Evolutionary conservation across 2,888 invertebrate genomes (phyloP), one percentile per base, ranked within the genome.

Genomic region (Bruchidius siliquastri): DNA sequence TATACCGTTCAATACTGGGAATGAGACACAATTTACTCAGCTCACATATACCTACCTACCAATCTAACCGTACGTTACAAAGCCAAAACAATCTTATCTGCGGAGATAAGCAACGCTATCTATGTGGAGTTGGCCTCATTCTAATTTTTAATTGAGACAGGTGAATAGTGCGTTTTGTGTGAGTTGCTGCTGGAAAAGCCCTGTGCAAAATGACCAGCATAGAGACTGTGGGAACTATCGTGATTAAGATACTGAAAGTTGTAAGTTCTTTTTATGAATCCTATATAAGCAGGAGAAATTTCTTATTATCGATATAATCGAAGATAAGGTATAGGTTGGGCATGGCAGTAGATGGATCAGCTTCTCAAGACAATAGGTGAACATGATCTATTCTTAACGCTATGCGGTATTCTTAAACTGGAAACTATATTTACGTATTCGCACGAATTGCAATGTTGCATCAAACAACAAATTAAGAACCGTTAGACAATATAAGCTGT

Each of bases 221-320:
- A 75, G 92, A 93, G 85, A 94, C 93, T 70, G 92, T 95, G 80
- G 95, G 92, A 77, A 92, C 94, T 74, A 92, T 95, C 76, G 91
- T 94, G 85, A 90, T 95, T 82, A 95, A 95, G 89, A 87, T 92
- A 75, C 88, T 95, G 74, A 96, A 95, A 89, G 87, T 95, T 90
- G 95, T 95, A 88, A 92, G 92, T 89, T 84, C 66, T 20, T n/a
- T n/a, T n/a, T n/a, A 20, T 67, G 8, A 26, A 26, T 26, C 26
- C 13, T 49, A 13, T 49, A 13, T n/a, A n/a, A n/a, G n/a, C n/a
- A n/a, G n/a, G n/a, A n/a, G n/a, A 8, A 49, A 13, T 49, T 49
- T 49, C 49, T 49, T 49, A 18, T 49, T 49, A 49, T 49, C 13
- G 49, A 49, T 49, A 49, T 13, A 1, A 49, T 49, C 49, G 13